Conservation (phyloP, 2,888 invertebrate species). For the Megastigmus dorsalis region DNA sequence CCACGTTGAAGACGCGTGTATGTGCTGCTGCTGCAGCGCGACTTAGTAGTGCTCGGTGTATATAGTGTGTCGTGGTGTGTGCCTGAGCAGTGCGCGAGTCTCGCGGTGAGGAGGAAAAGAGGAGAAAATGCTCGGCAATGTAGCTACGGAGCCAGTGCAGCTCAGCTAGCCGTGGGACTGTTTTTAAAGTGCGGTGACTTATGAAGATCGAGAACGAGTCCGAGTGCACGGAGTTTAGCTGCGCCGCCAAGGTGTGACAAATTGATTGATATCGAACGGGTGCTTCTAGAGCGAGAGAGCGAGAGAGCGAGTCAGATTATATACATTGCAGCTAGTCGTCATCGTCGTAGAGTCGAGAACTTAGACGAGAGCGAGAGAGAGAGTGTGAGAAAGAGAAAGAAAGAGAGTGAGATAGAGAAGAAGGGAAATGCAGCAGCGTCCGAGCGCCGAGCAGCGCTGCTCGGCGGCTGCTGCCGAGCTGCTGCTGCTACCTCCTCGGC, state of each 20-base stretch:
- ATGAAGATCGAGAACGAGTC: too few species aligned
- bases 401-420: constrained; percentile 5
- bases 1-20: too few species aligned
- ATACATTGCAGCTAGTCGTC: too few species aligned
- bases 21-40: too few species aligned
- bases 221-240: background rate
- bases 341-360: too few species aligned
- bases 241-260: background rate
- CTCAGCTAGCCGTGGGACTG: too few species aligned
- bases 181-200: too few species aligned
- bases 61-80: too few species aligned
- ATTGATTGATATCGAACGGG: constrained; percentile 2
- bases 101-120: background rate
- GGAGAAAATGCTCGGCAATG: too few species aligned
- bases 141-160: too few species aligned
- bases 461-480: constrained; percentile 21
- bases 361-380: constrained; percentile 14
- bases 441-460: constrained; percentile 11
- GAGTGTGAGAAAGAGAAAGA: background rate
- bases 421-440: constrained; percentile 15
- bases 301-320: constrained; percentile 8
- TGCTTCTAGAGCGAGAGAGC: background rate
- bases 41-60: too few species aligned
- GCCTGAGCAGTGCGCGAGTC: too few species aligned
- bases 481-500: background rate